Base-by-base conservation (phyloP, 2,888 invertebrate species). In the Galerucella calmariensis region DNA sequence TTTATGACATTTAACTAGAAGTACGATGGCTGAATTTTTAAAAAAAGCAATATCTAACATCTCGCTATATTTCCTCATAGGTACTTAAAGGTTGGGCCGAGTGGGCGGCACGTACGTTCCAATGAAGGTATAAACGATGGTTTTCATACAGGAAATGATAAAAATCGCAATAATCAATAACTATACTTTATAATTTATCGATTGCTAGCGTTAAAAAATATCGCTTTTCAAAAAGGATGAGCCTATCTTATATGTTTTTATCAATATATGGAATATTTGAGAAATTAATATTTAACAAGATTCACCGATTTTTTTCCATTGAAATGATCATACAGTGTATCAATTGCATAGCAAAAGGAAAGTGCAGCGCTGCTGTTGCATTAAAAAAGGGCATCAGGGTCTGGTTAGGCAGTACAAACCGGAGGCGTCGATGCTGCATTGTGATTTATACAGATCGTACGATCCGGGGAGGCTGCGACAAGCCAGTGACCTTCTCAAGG, bases 401-500 rank as follows among this genome's bases (percentile, higher is more conserved):
- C 75, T 72, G 76, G 76, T 74, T 76, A 79, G 81, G 71, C 79
- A 78, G 78, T 79, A 80, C 81, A 79, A 82, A 82, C 82, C 82
- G 81, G 81, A 82, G 82, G 83, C 82, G 83, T 84, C 82, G 79
- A 77, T 76, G 83, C 80, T 83, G 82, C 82, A 83, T 83, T 82
- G 84, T 84, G 78, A 78, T 78, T 78, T 78, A 78, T 78, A 77
- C 77, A 81, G 83, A 76, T 81, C 81, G 79, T 80, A 80, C 80
- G 81, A 80, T 83, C 82, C 82, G 81, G 81, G 81, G 80, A 83
- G 82, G 84, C 80, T 82, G 83, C 83, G 84, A 84, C 85, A 84
- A 84, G 86, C 83, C 86, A 86, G 85, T 86, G 85, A 86, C 86
- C 86, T 86, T 86, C 85, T 85, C 85, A 86, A 86, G 86, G 86